phyloP scores from a whole-genome alignment of 1,140 invertebrate species.

The Drosophila paulistorum region DNA sequence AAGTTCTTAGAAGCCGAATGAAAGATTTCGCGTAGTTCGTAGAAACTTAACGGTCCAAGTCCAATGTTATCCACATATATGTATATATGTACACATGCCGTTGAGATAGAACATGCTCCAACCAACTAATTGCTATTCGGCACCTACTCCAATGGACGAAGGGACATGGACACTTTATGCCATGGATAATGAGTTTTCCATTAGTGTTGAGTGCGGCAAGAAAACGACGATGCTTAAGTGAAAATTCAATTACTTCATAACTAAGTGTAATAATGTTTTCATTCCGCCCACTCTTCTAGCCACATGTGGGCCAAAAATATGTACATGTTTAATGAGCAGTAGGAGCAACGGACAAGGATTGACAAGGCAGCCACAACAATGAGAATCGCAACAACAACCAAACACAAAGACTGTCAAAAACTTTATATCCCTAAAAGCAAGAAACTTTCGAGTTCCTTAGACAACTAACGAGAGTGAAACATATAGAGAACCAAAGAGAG shows the following conservation, averaged over 20 bases:
- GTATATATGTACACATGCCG: not conserved
- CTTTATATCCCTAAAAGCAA: not conserved
- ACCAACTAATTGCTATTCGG: not conserved
- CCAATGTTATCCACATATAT: slow-evolving; percentile 11
- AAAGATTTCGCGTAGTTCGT: not conserved
- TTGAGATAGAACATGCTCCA: not conserved
- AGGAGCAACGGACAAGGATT: not conserved
- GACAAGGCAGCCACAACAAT: not conserved
- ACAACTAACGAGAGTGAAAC: not conserved
- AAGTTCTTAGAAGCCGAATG: not conserved
- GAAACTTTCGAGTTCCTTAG: slow-evolving; percentile 2
- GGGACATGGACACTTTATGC: slow-evolving; percentile 11
- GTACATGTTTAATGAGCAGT: slow-evolving; percentile 7
- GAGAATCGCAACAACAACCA: no score
- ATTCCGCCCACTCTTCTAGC: not conserved
- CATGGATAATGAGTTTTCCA: slow-evolving; percentile 73
- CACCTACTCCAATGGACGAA: slow-evolving; percentile 1
- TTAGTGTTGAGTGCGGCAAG: slow-evolving; percentile 61
- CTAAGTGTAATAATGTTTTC: slow-evolving; percentile 40
- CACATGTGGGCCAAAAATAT: slow-evolving; percentile 8
- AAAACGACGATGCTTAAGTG: slow-evolving; percentile 58
- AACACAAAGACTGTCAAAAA: slow-evolving; percentile 11
- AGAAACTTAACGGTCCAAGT: not conserved
- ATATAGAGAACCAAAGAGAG: not conserved
- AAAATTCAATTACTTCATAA: slow-evolving; percentile 66